Base-by-base conservation (phyloP, 1,140 invertebrate genomes). In the Holotrichia oblita region DNA sequence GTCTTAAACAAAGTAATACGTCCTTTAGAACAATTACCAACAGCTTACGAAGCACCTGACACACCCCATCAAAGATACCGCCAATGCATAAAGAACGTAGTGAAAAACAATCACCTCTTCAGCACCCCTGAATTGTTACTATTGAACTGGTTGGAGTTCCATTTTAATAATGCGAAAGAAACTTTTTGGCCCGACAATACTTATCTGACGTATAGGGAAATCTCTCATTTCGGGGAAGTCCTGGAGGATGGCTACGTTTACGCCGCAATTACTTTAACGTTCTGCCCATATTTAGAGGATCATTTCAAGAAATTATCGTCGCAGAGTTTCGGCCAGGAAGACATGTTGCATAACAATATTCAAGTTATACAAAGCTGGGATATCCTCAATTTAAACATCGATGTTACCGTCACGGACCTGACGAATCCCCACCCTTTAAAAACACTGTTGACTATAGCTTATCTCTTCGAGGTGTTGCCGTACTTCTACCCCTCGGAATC, bases 331-430 rank as follows among this genome's bases (percentile, higher is more conserved):
- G 82, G 44, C 55, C 61, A 77, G 0, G 83, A 84, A 79, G 84
- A 88, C 78, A 83, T 78, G n/a, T 77, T 87, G 7, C 88, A 89
- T 69, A 89, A 89, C 74, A 85, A 84, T 1, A 83, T 85, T 61
- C 83, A 84, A 22, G 55, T 88, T 7, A 61, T 82, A 6, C 81
- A 83, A 42, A 83, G 86, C 8, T 88, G 88, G 87, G 85, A 81
- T 41, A 82, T 81, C 40, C 83, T 89, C 42, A 84, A 86, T n/a
- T 79, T 88, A 6, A 86, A 87, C 17, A 87, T 86, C 40, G 79
- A 83, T 3, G 81, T 89, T 17, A 81, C 80, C 34, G 86, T 88
- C 0, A 77, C 77, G 22, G 83, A 87, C 10, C 84, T 89, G 14
- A 74, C 84, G 1, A 69, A 82, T 40, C 83, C 87, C 4, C 87